A percentile compares a stretch with the other conserved stretches of the same genome.
Evolutionary conservation across 2,888 invertebrate species (phyloP).

Genomic region (Lepidonotus clava): DNA sequence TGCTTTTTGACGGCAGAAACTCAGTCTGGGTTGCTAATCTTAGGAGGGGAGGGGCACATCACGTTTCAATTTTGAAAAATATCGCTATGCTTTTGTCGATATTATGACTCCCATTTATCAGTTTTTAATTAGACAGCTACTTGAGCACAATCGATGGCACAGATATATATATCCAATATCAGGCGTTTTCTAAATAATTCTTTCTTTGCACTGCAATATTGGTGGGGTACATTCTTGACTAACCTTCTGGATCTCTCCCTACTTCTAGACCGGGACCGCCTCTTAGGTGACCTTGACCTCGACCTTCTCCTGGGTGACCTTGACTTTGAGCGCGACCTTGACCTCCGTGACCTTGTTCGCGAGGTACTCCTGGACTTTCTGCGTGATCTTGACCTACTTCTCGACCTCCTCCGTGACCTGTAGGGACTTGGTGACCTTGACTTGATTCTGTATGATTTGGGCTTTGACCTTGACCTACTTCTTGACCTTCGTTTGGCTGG

Average conservation of each 20-base stretch:
- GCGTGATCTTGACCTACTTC: not conserved
- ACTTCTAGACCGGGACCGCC: slow-evolving; percentile 12
- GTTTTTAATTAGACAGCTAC: too few relatives aligned
- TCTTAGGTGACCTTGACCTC: slow-evolving; percentile 5
- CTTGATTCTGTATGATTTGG: slow-evolving; percentile 25
- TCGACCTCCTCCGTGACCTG: slow-evolving; percentile 16
- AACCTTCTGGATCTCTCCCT: slow-evolving; percentile 5
- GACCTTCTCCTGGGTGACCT: slow-evolving; percentile 12
- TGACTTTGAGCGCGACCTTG: slow-evolving; percentile 16
- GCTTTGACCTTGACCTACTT: slow-evolving; percentile 18
- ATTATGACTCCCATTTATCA: too few relatives aligned
- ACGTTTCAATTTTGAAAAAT: too few relatives aligned
- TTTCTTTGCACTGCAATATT: too few relatives aligned
- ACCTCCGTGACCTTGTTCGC: slow-evolving; percentile 19
- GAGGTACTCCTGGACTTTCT: not conserved
- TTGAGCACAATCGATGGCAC: too few relatives aligned
- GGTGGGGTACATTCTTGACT: too few relatives aligned
- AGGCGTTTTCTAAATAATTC: too few relatives aligned
- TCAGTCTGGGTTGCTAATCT: too few relatives aligned
- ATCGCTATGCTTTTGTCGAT: too few relatives aligned
- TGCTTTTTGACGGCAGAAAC: too few relatives aligned
- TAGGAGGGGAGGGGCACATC: too few relatives aligned
- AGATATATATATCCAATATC: too few relatives aligned
- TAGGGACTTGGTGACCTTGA: slow-evolving; percentile 50
- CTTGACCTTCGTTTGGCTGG: not conserved